A percentile compares a stretch with the other conserved stretches of the same genome.
Evolutionary conservation across 2,888 invertebrate genomes (phyloP).

Genomic region (Argyra leucocephala): DNA sequence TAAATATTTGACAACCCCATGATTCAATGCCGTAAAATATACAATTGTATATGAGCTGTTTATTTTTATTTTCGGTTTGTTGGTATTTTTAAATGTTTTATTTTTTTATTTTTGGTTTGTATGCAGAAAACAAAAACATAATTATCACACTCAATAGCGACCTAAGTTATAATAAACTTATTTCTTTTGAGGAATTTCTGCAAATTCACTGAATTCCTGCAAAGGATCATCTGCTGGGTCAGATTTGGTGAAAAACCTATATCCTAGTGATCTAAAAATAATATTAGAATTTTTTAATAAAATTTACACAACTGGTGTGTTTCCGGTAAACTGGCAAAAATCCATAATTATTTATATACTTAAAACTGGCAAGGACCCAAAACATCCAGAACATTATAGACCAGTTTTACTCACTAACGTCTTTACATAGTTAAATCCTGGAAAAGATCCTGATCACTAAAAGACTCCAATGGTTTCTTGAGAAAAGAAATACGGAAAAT

Average conservation of each 20-base stretch:
- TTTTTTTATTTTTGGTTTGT: too few species aligned
- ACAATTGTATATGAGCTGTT: too few species aligned
- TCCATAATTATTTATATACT: slow-evolving; percentile 2
- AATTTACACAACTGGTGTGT: background rate
- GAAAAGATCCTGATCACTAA: slow-evolving; percentile 14
- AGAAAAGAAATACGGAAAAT: slow-evolving; percentile 1
- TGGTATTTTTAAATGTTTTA: too few species aligned
- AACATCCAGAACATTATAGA: slow-evolving; percentile 4
- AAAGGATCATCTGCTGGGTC: background rate
- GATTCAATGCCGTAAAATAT: too few species aligned
- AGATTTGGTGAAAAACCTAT: slow-evolving; percentile 9
- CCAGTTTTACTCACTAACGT: slow-evolving; percentile 12
- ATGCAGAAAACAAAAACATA: background rate
- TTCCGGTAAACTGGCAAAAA: slow-evolving; percentile 12
- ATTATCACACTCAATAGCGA: background rate
- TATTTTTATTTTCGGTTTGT: too few species aligned
- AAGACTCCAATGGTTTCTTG: slow-evolving; percentile 12
- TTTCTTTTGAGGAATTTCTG: background rate
- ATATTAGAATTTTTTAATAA: slow-evolving; percentile 8
- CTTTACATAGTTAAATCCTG: background rate
- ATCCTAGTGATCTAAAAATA: background rate
- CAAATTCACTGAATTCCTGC: background rate
- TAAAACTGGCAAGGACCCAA: background rate
- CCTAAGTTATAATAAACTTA: background rate
- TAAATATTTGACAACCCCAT: too few species aligned